Percentiles rank a stretch among this genome's conserved stretches.
Evolutionary conservation across 2,113 vertebrate genomes (phyloP).

Genomic region (Sinocyclocheilus rhinocerous): DNA sequence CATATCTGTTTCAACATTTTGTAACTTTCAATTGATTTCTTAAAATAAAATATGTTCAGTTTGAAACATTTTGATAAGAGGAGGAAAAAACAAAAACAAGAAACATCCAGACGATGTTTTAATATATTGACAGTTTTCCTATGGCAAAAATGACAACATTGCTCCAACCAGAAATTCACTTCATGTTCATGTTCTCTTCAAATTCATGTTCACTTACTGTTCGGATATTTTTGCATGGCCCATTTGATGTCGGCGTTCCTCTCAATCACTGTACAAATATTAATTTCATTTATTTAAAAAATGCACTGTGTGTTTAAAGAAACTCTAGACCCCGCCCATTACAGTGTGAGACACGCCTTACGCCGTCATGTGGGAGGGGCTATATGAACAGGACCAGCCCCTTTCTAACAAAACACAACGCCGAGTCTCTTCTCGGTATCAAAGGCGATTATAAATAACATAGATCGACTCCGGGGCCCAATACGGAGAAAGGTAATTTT

Average conservation of each 20-base stretch:
- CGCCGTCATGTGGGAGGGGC: conserved; percentile 45
- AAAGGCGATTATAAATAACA: neutral
- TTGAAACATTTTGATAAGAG: neutral
- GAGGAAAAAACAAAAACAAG: neutral
- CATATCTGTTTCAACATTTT: neutral
- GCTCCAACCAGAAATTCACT: neutral
- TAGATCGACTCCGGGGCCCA: too few relatives aligned
- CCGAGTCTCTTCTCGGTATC: conserved; percentile 9
- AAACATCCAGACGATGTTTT: neutral
- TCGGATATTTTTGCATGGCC: neutral
- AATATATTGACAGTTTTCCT: neutral
- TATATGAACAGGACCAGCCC: conserved; percentile 45
- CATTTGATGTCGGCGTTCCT: neutral
- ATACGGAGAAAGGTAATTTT: conserved; percentile 43
- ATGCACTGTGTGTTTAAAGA: neutral
- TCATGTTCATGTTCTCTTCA: neutral
- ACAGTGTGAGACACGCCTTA: conserved; percentile 14
- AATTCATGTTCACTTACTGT: neutral
- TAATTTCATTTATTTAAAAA: neutral
- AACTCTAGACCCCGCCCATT: conserved; percentile 9
- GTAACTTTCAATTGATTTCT: neutral
- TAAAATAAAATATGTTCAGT: neutral
- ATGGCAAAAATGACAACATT: neutral
- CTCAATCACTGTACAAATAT: neutral
- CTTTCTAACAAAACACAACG: conserved; percentile 54